Evolutionary conservation across 1,140 invertebrate species (phyloP), one percentile per base, ranked within the genome.

Genomic region (Pseudomyrmex concolor): DNA sequence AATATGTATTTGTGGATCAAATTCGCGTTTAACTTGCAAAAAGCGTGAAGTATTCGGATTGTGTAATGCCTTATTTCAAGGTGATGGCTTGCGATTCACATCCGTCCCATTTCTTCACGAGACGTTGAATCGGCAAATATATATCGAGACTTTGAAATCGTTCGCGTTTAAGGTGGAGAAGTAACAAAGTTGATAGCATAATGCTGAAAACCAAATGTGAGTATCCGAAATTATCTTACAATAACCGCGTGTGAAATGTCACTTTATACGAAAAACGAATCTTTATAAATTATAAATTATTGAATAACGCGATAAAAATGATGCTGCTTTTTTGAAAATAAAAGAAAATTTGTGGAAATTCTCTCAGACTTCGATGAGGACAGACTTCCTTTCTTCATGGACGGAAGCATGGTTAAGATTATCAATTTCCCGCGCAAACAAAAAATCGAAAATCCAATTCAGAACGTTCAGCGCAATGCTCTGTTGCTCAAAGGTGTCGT

Each of bases 151-250:
- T 71, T 67, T 60, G 77, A 87, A 83, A 55, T 45, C 54, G 25
- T 55, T 63, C 63, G 68, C 62, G 15, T 64, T 17, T 22, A 15
- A 73, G 62, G 34, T 83, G 57, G 50, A 84, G 80, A 86, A 5
- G 59, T 12, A 57, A 82, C 54, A 74, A 70, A 81, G 67, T 59
- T 62, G 19, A 34, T 7, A 34, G 25, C 73, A 64, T 45, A 64
- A 90, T 90, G 89, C 51, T 54, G 59, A 85, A 82, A 43, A 68
- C 43, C 51, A 82, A 81, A 72, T 54, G 89, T 89, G 68, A 90
- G 84, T 89, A 78, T 22, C 2, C 13, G 2, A 83, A 5, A 59
- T n/a, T 13, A 13, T 59, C 3, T 51, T 17, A 13, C n/a, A 19
- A 51, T 17, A 22, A 15, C 13, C 8, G 12, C 45, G 10, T 5